A percentile compares a stretch with the other conserved stretches of the same genome.
These are phyloP conservation scores for Acanthochromis polyacanthus DNA, from an alignment of 2,113 vertebrate species.

Conservation along the genomic window DNA sequence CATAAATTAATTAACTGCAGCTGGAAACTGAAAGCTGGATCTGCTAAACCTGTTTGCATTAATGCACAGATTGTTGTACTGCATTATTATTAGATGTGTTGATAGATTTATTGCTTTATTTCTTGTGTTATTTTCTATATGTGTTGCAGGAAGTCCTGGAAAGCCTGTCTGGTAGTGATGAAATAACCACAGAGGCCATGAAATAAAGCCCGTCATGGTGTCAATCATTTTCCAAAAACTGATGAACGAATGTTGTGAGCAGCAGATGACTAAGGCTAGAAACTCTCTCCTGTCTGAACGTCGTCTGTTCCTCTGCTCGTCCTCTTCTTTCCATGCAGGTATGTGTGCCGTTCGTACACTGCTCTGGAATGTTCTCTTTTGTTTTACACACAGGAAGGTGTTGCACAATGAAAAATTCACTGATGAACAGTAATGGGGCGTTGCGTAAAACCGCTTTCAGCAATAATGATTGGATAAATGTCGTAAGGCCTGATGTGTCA, in stretches of 20 bases:
- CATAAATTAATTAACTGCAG: too few species aligned
- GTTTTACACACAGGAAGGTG: slow-evolving; percentile 13
- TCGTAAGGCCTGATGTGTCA: neutral
- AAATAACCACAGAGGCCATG: too few species aligned
- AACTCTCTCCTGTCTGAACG: neutral
- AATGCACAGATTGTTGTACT: too few species aligned
- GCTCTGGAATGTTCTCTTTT: neutral
- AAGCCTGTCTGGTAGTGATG: too few species aligned
- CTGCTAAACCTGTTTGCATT: too few species aligned
- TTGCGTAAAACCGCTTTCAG: neutral
- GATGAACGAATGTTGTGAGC: neutral
- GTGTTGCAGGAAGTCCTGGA: too few species aligned
- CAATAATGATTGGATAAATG: neutral
- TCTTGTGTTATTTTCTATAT: too few species aligned
- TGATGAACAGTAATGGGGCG: neutral
- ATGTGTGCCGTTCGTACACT: neutral
- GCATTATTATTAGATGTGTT: too few species aligned
- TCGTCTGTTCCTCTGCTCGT: neutral
- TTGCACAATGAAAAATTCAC: slow-evolving; percentile 32
- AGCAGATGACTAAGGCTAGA: neutral
- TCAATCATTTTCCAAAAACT: neutral
- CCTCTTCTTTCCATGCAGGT: neutral
- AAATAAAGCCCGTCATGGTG: too few species aligned
- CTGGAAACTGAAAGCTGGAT: too few species aligned
- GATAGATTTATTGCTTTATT: too few species aligned